Percentiles rank a stretch among this genome's conserved stretches.
Evolutionary conservation across 2,113 vertebrate species (phyloP).

Genomic region (Catharus bicknelli): DNA sequence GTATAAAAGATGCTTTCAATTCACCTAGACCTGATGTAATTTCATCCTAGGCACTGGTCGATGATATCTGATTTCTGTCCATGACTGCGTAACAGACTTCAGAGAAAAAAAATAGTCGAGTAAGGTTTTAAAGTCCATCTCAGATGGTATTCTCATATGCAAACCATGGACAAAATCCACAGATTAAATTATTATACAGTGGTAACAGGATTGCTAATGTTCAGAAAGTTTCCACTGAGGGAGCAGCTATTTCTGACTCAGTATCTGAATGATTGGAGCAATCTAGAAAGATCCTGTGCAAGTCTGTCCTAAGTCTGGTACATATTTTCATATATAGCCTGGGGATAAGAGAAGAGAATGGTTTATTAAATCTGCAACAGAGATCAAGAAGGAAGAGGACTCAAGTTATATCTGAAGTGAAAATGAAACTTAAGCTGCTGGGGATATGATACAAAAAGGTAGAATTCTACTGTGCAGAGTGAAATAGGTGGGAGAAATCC

Average conservation of each 20-base stretch:
- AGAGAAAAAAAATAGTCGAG: background rate
- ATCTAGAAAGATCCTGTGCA: background rate
- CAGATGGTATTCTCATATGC: background rate
- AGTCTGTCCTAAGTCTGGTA: background rate
- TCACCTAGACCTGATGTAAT: background rate
- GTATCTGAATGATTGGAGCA: background rate
- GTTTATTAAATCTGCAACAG: background rate
- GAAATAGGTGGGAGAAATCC: background rate
- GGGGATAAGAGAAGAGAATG: background rate
- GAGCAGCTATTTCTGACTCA: background rate
- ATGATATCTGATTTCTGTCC: background rate
- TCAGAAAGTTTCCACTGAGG: background rate
- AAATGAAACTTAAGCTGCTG: background rate
- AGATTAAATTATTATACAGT: background rate
- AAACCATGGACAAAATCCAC: background rate
- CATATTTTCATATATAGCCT: background rate
- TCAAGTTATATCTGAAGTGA: background rate
- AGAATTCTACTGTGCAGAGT: background rate
- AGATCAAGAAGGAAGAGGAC: background rate
- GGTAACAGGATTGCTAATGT: background rate
- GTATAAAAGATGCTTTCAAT: background rate
- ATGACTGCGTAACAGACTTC: background rate
- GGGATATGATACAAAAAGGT: background rate
- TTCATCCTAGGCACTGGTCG: background rate
- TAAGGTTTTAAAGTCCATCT: background rate